Base-by-base conservation (phyloP, 2,113 vertebrate genomes). In the Caranx ignobilis region DNA sequence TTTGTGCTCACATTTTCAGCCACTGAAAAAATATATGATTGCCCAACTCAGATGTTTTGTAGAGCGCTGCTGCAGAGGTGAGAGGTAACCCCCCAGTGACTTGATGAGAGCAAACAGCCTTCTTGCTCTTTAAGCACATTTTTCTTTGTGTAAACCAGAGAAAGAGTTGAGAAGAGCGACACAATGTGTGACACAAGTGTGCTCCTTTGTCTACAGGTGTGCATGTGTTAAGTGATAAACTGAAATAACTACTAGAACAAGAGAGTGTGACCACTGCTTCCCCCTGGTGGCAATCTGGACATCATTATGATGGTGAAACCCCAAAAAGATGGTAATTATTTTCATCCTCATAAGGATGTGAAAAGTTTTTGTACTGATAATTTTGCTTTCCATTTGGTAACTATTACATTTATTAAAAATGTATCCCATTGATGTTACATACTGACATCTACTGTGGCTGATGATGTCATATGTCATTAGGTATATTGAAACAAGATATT, bases 271-370 rank as follows among this genome's bases (percentile, higher is more conserved):
- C 5, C 34, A 60, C 9, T 90, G 71, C 81, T 84, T 45, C 87
- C 83, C 75, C 73, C 91, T 91, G 45, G 82, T 90, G 93, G 86
- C 3, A 19, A 15, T 26, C 3, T 15, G 8, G 11, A 47, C 9
- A 59, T 3, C 15, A 31, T 69, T 21, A 62, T 7, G 3, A 50
- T 32, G 32, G 11, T 26, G n/a, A 8, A 7, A 9, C 3, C 12
- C 4, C 11, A 26, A 70, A 31, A 57, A n/a, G 34, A 31, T 55
- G 45, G 35, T 0, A 52, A 72, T 76, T 13, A 16, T 4, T 48
- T 68, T 21, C 0, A 74, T 34, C 73, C 12, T 15, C 16, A 43
- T 1, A 11, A 62, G 8, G 45, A 11, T 54, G 13, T 45, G n/a
- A 45, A 26, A 37, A 3, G n/a, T 31, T 45, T 57, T 8, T 56